These are phyloP conservation scores for Hypselothyrea guttata DNA, from an alignment of 2,888 invertebrate genomes.

Conservation along the genomic window DNA sequence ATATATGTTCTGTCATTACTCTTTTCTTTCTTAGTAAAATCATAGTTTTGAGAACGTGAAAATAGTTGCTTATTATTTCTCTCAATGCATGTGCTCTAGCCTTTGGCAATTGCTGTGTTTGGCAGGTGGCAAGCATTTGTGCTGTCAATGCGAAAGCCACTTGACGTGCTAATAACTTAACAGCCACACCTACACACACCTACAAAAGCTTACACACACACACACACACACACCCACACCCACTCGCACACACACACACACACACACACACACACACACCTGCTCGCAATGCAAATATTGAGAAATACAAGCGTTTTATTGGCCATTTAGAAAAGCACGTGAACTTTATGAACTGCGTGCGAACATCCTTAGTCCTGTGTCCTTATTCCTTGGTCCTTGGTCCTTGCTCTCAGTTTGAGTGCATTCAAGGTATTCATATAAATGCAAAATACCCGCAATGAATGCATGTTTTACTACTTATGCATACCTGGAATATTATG, in stretches of 20 bases:
- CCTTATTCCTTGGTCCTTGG: too few relatives aligned
- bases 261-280: conserved; percentile 7
- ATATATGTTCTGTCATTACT: too few relatives aligned
- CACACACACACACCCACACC: neutral
- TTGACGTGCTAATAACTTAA: conserved; percentile 56
- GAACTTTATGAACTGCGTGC: conserved; percentile 62
- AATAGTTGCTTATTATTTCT: neutral
- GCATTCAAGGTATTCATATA: conserved; percentile 55
- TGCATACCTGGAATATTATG: conserved; percentile 37
- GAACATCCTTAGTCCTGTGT: conserved; percentile 36
- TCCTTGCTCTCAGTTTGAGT: too few relatives aligned
- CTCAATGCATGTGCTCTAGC: conserved; percentile 8
- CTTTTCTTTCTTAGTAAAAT: too few relatives aligned
- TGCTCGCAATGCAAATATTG: conserved; percentile 21
- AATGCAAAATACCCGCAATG: conserved; percentile 64
- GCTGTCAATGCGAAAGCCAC: conserved; percentile 39
- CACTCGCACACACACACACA: conserved; percentile 4
- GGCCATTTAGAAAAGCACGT: conserved; percentile 28
- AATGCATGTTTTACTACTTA: conserved; percentile 53
- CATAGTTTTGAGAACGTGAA: too few relatives aligned
- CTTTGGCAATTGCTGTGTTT: conserved; percentile 19
- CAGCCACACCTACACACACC: conserved; percentile 19
- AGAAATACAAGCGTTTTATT: conserved; percentile 13
- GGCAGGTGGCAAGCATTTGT: conserved; percentile 44
- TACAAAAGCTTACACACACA: conserved; percentile 2